Conservation (phyloP, 2,888 invertebrate species). For the Lutraria lutraria region DNA sequence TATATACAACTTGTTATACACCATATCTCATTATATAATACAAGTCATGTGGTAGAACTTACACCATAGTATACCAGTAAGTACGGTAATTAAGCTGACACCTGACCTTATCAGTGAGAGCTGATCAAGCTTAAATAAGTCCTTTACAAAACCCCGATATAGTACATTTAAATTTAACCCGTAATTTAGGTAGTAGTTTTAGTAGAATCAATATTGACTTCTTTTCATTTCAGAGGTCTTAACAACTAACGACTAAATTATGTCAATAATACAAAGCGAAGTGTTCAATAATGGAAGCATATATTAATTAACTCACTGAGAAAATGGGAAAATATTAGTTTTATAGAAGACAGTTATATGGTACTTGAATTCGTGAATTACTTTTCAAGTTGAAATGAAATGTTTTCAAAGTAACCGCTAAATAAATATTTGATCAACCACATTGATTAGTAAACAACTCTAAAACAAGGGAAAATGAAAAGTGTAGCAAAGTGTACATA, state of each 20-base stretch:
- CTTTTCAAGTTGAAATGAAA: not conserved
- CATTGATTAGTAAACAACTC: not conserved
- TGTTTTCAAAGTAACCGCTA: not conserved
- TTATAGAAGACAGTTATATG: not conserved
- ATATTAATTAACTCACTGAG: not conserved
- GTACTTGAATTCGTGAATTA: no score
- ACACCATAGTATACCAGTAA: not conserved
- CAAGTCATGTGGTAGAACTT: no score
- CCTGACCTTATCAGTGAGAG: constrained; percentile 9
- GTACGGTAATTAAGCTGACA: constrained; percentile 2
- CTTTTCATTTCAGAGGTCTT: constrained; percentile 10
- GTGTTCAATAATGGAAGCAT: not conserved
- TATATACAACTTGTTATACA: no score
- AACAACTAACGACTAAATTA: not conserved
- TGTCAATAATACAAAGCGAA: not conserved
- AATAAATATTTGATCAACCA: not conserved
- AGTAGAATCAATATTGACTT: constrained; percentile 3
- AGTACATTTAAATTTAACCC: constrained; percentile 3
- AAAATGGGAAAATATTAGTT: not conserved
- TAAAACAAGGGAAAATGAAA: no score
- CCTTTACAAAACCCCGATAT: not conserved
- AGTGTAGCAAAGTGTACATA: no score
- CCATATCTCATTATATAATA: no score
- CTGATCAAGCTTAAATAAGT: not conserved
- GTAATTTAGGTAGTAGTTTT: not conserved